Evolutionary conservation across 2,888 invertebrate species (phyloP), one percentile per base, ranked within the genome.

Genomic region (Phortica okadai): DNA sequence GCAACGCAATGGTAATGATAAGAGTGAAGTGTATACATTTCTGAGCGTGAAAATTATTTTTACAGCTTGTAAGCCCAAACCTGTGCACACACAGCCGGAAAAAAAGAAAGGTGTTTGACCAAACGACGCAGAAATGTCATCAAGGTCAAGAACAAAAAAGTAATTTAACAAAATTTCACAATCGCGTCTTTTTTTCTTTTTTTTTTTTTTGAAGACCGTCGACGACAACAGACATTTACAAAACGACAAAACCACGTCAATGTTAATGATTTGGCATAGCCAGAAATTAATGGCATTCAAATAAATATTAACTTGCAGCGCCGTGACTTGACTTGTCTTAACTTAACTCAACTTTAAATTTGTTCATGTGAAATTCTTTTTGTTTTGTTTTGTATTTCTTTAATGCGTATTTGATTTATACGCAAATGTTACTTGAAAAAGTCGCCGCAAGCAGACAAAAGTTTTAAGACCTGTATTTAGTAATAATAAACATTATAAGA

Each of bases 21-120:
- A 56, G n/a, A 56, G 56, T 7, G n/a, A 56, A 56, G 56, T 16
- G n/a, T 56, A 16, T 62, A 10, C 10, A 21, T 10, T 62, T 25
- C 33, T 50, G 6, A 50, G 10, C 8, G 50, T 50, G 8, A 50
- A 45, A 50, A 50, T 50, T 62, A 62, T 62, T 62, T 62, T 25
- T 25, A n/a, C 50, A 14, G 14, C 0, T 62, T 1, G 21, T 10
- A 25, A 16, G 10, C 8, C 33, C 33, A 33, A 33, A 33, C 33
- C 33, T 33, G 33, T 33, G 33, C 33, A 33, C 33, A 33, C 3
- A 33, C 33, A 33, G 33, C 4, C 33, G 4, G 1, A 33, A 33
- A 33, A 33, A 33, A 33, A 45, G 16, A 78, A 86, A 85, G 85
- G 85, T 87, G 82, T 78, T 86, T 85, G 85, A 87, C 85, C 85